A percentile compares a stretch with the other conserved stretches of the same genome.
phyloP scores from a whole-genome alignment of 2,797 vertebrate species.

The Acrocephalus scirpaceus region DNA sequence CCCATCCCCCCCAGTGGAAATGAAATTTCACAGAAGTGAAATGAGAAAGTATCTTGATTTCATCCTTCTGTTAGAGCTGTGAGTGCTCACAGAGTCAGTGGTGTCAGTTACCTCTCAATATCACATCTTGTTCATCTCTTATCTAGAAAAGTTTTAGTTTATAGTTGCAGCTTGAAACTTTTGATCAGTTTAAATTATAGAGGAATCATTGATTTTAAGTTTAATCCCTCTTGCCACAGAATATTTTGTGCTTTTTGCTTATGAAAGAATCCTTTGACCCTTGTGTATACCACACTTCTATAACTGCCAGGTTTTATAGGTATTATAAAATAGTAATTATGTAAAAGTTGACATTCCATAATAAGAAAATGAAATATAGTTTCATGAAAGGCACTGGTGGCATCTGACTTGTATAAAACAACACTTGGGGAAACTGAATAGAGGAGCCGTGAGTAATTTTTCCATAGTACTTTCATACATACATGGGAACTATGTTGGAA shows the following conservation, averaged over 20 bases:
- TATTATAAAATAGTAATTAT: background rate
- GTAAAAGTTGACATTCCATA: background rate
- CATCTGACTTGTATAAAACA: background rate
- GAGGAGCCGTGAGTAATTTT: background rate
- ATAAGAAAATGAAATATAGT: background rate
- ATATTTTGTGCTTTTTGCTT: background rate
- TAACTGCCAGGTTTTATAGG: background rate
- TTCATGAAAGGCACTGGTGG: background rate
- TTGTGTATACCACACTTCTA: background rate
- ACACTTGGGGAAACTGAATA: background rate
- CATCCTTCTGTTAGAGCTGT: background rate
- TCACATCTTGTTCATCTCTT: background rate
- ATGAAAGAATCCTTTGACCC: slow-evolving; percentile 5
- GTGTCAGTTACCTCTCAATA: background rate
- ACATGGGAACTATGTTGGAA: background rate
- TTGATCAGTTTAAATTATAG: background rate
- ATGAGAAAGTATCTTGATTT: background rate
- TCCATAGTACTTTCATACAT: background rate
- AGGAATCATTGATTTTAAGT: background rate
- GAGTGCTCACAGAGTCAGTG: background rate
- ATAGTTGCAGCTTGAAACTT: background rate
- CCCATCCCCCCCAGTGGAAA: background rate
- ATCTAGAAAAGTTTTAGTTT: background rate
- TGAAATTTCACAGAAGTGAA: background rate
- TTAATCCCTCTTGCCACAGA: background rate